Evolutionary conservation across 64 coral and sea anemone species (phyloP), one percentile per base, ranked within the genome.

Genomic region (Astreopora myriophthalma): DNA sequence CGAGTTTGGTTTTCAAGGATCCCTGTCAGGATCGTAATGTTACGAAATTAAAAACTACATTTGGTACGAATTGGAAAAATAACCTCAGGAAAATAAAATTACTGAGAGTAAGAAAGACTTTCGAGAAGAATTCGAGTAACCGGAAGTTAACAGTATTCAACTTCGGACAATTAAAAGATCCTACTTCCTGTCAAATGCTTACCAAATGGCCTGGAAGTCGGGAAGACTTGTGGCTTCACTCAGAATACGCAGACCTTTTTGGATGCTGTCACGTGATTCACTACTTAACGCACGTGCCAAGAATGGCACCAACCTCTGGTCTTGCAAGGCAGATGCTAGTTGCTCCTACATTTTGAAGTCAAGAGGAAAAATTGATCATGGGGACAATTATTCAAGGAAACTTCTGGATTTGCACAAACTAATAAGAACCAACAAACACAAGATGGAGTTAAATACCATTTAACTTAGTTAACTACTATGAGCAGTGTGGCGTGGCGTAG

Each of bases 191-290:
- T 46, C 42, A 32, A 17, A 1, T 29, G 3, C 58, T 92, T 73
- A 98, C 96, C 96, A 98, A 66, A 92, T 92, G 8, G 95, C 89
- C 64, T 98, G 96, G 73, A 98, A 98, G 48, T 98, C 96, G 30
- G 96, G 74, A 22, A 95, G 32, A 11, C 48, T 91, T 68, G 73
- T 86, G 1, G 89, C 94, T 60, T 98, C 96, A 24, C 90, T 89
- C 16, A 98, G 86, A 31, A 98, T 92, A 19, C 86, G 88, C 6
- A 98, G 84, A 62, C 87, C 86, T 32, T 95, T 95, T 51, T 98
- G 96, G 42, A 98, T 69, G 71, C 70, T 80, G 25, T 93, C 94
- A 60, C 94, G 84, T 68, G 94, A 72, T 30, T 73, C 78, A 92
- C 94, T 95, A 71, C 46, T 93, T 35, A 98, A 48, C 2, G 89